phyloP scores from a whole-genome alignment of 2,113 vertebrate species.

The Columbina picui region DNA sequence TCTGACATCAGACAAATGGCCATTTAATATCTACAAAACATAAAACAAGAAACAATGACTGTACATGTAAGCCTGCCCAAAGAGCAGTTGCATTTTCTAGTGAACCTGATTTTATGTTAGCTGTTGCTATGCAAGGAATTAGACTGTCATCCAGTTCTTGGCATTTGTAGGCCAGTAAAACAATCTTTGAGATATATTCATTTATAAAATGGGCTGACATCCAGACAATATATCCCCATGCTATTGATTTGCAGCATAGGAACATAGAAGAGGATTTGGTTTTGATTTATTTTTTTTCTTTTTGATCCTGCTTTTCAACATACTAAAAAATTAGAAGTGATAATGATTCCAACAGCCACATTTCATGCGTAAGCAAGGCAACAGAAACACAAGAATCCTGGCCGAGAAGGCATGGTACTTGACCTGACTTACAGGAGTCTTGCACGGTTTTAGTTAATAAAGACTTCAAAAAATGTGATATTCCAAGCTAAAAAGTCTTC shows the following conservation, averaged over 20 bases:
- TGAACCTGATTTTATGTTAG: conserved; percentile 9
- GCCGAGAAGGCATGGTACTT: background rate
- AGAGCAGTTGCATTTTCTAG: background rate
- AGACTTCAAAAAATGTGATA: background rate
- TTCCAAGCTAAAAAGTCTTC: background rate
- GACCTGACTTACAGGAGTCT: background rate
- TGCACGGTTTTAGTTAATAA: background rate
- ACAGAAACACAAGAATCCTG: background rate
- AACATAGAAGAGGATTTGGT: background rate
- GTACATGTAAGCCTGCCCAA: background rate
- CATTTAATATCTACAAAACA: conserved; percentile 6
- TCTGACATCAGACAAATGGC: background rate
- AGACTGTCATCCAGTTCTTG: conserved; percentile 11
- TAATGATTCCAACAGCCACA: conserved; percentile 1
- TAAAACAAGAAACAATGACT: background rate
- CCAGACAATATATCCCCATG: background rate
- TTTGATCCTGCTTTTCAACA: background rate
- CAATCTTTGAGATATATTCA: background rate
- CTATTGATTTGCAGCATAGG: background rate
- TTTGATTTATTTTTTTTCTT: background rate
- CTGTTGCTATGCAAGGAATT: conserved; percentile 44
- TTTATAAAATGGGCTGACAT: conserved; percentile 27
- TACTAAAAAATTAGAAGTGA: background rate
- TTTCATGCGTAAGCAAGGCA: background rate
- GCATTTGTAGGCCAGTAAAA: conserved; percentile 36